Conservation (phyloP, 2,113 vertebrate genomes). For the Coturnix japonica region DNA sequence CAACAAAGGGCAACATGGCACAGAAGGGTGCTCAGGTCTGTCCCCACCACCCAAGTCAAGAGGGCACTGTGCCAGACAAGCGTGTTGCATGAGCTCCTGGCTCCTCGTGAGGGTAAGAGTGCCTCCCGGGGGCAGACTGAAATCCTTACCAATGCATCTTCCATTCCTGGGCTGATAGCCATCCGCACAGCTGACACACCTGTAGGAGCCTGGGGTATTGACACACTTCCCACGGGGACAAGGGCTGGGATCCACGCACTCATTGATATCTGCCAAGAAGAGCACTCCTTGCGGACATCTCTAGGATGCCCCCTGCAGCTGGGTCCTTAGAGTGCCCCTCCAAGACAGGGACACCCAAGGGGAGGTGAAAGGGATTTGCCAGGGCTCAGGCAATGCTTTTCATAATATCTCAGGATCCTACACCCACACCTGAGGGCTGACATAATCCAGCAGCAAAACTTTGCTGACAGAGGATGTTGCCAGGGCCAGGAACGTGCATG, state of each 20-base stretch:
- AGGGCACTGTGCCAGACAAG: background rate
- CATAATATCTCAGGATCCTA: background rate
- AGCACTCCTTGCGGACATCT: conserved; percentile 6
- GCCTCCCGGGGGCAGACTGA: background rate
- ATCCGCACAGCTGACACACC: conserved; percentile 84
- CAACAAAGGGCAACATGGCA: background rate
- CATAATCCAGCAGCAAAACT: background rate
- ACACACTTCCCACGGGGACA: conserved; percentile 82
- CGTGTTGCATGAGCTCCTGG: background rate
- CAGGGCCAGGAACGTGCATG: conserved; percentile 29
- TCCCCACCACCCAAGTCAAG: rapidly evolving
- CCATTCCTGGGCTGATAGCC: conserved; percentile 81
- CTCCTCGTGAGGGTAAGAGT: background rate
- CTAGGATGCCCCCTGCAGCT: background rate
- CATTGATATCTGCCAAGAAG: conserved; percentile 84
- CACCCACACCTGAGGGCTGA: background rate
- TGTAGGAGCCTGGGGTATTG: conserved; percentile 87
- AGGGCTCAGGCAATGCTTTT: background rate
- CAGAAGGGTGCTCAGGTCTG: background rate
- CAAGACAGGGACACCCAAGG: background rate
- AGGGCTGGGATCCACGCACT: conserved; percentile 82
- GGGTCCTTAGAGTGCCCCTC: background rate
- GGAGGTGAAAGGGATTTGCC: background rate
- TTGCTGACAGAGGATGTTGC: background rate
- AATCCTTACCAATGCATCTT: conserved; percentile 87